A percentile compares a stretch with the other conserved stretches of the same genome.
Conservation (phyloP, 2,888 invertebrate species). For the Melanostoma mellinum region DNA sequence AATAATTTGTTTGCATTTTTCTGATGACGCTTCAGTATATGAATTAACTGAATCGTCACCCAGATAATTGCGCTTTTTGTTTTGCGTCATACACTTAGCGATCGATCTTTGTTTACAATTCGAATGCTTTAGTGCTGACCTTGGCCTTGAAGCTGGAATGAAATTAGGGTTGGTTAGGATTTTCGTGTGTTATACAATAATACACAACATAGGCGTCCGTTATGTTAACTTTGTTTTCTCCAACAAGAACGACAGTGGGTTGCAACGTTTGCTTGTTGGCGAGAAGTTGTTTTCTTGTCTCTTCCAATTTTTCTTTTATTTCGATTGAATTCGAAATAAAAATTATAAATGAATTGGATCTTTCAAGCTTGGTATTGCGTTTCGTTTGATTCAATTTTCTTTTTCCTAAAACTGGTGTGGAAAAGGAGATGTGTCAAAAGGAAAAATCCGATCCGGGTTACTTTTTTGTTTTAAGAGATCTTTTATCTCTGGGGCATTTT, state of each 20-base stretch:
- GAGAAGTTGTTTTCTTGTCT: background rate
- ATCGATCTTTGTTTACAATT: too few species aligned
- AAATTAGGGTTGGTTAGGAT: too few species aligned
- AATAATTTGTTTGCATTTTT: too few species aligned
- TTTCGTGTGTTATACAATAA: too few species aligned
- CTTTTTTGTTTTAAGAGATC: background rate
- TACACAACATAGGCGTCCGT: background rate
- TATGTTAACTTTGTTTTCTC: background rate
- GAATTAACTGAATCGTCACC: too few species aligned
- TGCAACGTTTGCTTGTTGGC: too few species aligned
- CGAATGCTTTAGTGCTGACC: too few species aligned
- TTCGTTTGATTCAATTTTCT: constrained; percentile 1
- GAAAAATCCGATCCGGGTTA: background rate
- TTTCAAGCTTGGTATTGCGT: constrained; percentile 5
- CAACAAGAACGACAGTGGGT: constrained; percentile 2
- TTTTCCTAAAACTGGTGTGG: constrained; percentile 9
- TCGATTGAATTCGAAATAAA: background rate
- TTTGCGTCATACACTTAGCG: too few species aligned
- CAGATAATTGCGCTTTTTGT: too few species aligned
- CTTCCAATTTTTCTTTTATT: background rate
- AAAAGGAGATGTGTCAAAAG: constrained; percentile 1
- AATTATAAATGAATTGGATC: background rate
- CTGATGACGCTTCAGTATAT: too few species aligned
- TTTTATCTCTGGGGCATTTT: background rate
- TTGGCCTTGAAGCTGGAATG: too few species aligned